Evolutionary conservation across 2,113 vertebrate genomes (phyloP).

Genomic region (Neodon shergylaensis): DNA sequence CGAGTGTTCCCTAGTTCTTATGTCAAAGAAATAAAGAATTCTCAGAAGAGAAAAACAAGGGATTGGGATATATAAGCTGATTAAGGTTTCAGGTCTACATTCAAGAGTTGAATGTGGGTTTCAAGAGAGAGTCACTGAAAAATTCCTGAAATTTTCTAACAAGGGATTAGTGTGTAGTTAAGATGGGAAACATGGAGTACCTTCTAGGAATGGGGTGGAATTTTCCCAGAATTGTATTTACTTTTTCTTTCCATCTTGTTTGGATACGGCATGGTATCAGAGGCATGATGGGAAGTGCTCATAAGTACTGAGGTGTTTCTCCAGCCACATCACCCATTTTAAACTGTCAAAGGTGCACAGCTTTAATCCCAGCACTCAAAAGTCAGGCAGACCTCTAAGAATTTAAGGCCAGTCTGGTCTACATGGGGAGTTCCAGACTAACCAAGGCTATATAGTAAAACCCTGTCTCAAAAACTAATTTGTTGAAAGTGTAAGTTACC

Average conservation of each 20-base stretch:
- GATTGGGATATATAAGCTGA: neutral
- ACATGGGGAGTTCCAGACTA: neutral
- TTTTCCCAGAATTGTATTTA: neutral
- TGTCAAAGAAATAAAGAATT: neutral
- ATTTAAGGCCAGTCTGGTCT: neutral
- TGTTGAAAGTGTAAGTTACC: neutral
- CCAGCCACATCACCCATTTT: neutral
- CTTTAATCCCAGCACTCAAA: neutral
- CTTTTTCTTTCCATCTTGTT: neutral
- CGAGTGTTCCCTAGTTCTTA: neutral
- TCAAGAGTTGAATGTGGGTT: neutral
- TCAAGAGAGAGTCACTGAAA: neutral
- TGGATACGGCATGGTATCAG: neutral
- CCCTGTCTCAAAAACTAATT: neutral
- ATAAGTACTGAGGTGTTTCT: neutral
- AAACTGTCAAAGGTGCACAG: neutral
- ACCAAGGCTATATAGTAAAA: neutral
- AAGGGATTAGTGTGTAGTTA: neutral
- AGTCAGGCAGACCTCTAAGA: neutral
- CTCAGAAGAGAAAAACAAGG: neutral
- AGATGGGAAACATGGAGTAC: neutral
- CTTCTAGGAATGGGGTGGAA: neutral
- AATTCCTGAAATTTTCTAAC: neutral
- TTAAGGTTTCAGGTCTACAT: neutral
- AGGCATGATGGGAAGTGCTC: no score